phyloP scores from a whole-genome alignment of 2,113 vertebrate species.

The Galeopterus variegatus region DNA sequence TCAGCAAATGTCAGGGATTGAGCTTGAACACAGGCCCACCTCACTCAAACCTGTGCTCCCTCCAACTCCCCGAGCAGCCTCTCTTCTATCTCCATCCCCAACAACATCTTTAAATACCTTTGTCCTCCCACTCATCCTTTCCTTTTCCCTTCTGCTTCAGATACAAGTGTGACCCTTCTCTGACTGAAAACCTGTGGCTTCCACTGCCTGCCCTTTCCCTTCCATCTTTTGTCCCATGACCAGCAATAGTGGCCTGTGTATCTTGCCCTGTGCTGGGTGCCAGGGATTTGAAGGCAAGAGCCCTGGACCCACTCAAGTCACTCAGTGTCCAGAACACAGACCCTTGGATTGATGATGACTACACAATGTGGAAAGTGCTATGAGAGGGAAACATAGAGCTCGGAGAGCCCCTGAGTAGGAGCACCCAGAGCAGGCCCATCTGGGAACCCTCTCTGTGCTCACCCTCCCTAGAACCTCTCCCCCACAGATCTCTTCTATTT shows the following conservation, averaged over 20 bases:
- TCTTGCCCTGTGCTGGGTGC: neutral
- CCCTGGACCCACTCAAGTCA: neutral
- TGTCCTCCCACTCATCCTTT: neutral
- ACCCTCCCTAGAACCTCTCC: neutral
- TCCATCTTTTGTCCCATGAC: neutral
- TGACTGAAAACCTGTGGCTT: neutral
- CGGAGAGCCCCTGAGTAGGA: neutral
- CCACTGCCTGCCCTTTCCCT: neutral
- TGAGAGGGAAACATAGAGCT: neutral
- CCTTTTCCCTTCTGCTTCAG: neutral
- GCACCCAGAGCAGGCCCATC: neutral
- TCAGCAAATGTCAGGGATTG: neutral
- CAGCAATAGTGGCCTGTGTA: neutral
- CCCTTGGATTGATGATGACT: neutral
- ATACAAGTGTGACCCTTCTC: neutral
- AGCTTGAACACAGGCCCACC: neutral
- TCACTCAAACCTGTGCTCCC: neutral
- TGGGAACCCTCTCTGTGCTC: neutral
- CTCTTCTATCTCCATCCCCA: neutral
- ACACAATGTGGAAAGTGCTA: neutral
- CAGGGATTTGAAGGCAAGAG: neutral
- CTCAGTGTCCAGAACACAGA: neutral
- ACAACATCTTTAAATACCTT: neutral
- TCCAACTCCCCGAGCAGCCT: neutral
- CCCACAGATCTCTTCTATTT: neutral